Evolutionary conservation across 2,888 invertebrate genomes (phyloP), one percentile per base, ranked within the genome.

Genomic region (Diachrysia chrysitis): DNA sequence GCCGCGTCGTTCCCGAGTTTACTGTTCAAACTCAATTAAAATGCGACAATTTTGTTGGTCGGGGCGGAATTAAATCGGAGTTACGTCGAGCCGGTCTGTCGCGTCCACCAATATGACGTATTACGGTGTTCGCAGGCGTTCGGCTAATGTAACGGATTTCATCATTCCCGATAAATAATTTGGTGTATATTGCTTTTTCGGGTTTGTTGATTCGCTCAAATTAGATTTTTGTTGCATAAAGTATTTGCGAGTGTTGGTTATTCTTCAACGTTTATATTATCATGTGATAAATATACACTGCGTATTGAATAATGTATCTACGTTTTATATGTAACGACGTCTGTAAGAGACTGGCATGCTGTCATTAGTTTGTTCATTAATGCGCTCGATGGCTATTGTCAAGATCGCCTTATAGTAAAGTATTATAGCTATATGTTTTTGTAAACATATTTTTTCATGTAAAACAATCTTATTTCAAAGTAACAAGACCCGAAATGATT

Each of bases 21-120:
- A 92, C 86, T 86, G 87, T 84, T 85, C 81, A 78, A 89, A 91
- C 90, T 91, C 92, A 90, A 94, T 94, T 95, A 93, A 93, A 93
- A 90, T 89, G 87, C 87, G 83, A 87, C 89, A 89, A 90, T 93
- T 93, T 91, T 86, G 87, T 84, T 85, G 86, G 85, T 85, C 79
- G 85, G 81, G 89, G 89, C 89, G 88, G 87, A 93, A 91, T 93
- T 93, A 91, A 95, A 94, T 92, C 93, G 90, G 89, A 89, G 89
- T 89, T 85, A 89, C 84, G 83, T 80, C 74, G 84, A 78, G 83
- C 58, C 78, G 60, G 70, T 81, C 83, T 76, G 78, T 82, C 78
- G 82, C 81, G 46, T 82, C 76, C 78, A 73, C 74, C 66, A 71
- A 77, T 81, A 86, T 86, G 86, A 85, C 80, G 84, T 79, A 51